Evolutionary conservation across 2,888 invertebrate species (phyloP).

Genomic region (Melipona beecheii): DNA sequence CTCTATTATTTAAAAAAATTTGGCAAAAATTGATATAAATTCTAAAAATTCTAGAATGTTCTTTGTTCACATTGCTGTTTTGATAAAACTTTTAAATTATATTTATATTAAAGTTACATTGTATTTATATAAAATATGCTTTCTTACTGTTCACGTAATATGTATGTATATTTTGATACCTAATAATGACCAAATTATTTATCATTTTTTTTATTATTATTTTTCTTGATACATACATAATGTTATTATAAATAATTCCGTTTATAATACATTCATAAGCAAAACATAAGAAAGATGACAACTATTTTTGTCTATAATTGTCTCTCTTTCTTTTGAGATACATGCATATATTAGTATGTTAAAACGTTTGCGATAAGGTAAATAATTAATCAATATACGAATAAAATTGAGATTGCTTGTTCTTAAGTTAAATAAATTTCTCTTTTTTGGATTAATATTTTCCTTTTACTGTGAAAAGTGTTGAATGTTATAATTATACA

Average conservation of each 20-base stretch:
- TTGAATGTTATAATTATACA: conserved; percentile 30
- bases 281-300: not conserved
- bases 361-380: conserved; percentile 1
- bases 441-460: not conserved
- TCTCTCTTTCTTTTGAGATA: not conserved
- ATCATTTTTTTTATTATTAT: not conserved
- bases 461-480: conserved; percentile 16
- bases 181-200: conserved; percentile 31
- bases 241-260: not conserved
- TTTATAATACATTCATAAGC: not conserved
- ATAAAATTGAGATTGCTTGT: conserved; percentile 8
- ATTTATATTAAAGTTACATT: conserved; percentile 36
- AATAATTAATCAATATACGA: conserved; percentile 14
- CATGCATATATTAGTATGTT: conserved; percentile 13
- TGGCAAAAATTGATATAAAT: conserved; percentile 20
- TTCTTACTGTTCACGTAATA: conserved; percentile 8
- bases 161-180: conserved; percentile 31
- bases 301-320: not conserved
- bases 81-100: conserved; percentile 20
- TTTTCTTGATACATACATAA: not conserved
- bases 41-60: conserved; percentile 8
- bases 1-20: conserved; percentile 16
- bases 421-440: conserved; percentile 5
- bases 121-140: conserved; percentile 37
- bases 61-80: conserved; percentile 10